Base-by-base conservation (phyloP, 2,113 vertebrate species). In the Nesogale talazaci region DNA sequence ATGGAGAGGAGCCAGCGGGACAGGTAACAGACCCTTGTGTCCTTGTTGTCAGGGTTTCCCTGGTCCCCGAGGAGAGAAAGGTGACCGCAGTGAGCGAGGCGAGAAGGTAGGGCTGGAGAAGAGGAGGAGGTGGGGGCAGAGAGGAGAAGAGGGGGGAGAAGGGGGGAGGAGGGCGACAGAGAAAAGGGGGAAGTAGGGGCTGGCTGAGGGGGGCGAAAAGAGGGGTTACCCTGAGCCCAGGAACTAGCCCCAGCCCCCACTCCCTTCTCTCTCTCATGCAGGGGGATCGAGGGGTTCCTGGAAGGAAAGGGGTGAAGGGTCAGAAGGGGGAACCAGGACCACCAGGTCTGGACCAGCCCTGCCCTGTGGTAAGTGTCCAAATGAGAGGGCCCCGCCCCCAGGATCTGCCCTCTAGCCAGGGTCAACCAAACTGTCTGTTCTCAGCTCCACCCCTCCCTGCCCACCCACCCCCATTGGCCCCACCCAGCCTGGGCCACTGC, bases 321-420 rank as follows among this genome's bases (percentile, higher is more conserved):
- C 98, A 99, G 96, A 99, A 99, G 94, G 99, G 99, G 76, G 99
- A 99, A 61, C 99, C 99, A 8, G 99, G 99, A 63, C 99, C 99
- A 2, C 99, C 99, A 0, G 99, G 99, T 63, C 97, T 99, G 95
- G 99, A 99, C 94, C 99, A 99, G 97, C 99, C 99, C 0, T 99
- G 99, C 97, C 99, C 99, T 10, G 99, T 99, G 99, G 99, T 99
- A 99, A 0, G 99, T 98, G 52, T 92, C 57, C 14, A 2, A 31
- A 61, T 46, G 3, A n/a, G 36, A 29, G 0, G 70, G 27, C 38
- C 16, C 70, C 1, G 8, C 1, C 31, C 20, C 12, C 80, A 29
- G 75, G n/a, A 75, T 40, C 46, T 67, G 15, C 22, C 0, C 89
- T 67, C 27, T 22, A 38, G 15, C 46, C 38, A 9, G 11, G 65